Percentiles rank a stretch among this genome's conserved stretches.
Conservation (phyloP, 2,797 vertebrate species). For the Enteromius fasciolatus region DNA sequence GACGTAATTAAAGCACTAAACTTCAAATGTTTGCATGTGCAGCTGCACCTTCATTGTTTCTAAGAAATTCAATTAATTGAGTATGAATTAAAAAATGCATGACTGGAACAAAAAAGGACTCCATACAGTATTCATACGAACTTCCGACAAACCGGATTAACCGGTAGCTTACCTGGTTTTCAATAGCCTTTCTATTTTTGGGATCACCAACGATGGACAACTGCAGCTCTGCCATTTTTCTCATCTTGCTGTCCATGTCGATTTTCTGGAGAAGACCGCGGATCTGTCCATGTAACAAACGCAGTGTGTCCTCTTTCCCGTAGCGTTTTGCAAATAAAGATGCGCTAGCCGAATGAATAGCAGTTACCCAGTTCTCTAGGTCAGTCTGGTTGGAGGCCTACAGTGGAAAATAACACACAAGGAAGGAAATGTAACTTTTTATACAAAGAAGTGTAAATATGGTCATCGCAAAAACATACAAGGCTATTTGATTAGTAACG, state of each 20-base stretch:
- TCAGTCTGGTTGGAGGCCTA: slow-evolving; percentile 91
- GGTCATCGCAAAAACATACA: not conserved
- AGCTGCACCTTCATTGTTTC: not conserved
- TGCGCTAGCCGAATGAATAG: slow-evolving; percentile 91
- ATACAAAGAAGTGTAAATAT: not conserved
- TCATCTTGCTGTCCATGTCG: slow-evolving; percentile 95
- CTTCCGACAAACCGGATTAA: not conserved
- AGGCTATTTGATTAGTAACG: not conserved
- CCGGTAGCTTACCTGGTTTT: slow-evolving; percentile 83
- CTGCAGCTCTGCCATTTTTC: slow-evolving; percentile 94
- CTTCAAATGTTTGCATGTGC: not conserved
- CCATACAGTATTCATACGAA: not conserved
- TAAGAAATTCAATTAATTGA: not conserved
- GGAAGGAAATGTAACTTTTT: not conserved
- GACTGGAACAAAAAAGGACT: not conserved
- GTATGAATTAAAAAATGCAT: not conserved
- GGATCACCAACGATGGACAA: slow-evolving; percentile 87
- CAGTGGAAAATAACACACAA: not conserved
- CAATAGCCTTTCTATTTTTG: slow-evolving; percentile 89
- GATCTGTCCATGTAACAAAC: slow-evolving; percentile 83
- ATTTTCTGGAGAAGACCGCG: slow-evolving; percentile 87
- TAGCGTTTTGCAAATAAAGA: slow-evolving; percentile 86
- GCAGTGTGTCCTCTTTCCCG: slow-evolving; percentile 87
- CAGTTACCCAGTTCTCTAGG: slow-evolving; percentile 94
- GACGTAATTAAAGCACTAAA: not conserved